Evolutionary conservation across 1,140 invertebrate species (phyloP).

Genomic region (Drosophila orosa): DNA sequence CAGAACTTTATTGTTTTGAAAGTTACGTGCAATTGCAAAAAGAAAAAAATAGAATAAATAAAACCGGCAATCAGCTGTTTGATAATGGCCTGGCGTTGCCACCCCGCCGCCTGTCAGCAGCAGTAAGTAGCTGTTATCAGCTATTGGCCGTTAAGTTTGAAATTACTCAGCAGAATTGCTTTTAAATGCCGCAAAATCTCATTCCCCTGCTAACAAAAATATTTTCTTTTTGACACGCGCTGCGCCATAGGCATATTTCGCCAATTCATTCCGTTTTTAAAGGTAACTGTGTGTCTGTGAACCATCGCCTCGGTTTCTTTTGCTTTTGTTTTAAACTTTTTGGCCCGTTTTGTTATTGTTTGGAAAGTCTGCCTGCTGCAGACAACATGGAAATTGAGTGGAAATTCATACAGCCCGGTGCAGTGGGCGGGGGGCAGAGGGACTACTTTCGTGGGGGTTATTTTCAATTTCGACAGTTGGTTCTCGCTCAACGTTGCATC

Average conservation of each 20-base stretch:
- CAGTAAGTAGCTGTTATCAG: conserved; percentile 14
- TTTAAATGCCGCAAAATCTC: conserved; percentile 10
- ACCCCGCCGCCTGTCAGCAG: not conserved
- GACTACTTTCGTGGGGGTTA: not conserved
- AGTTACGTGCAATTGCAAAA: conserved; percentile 30
- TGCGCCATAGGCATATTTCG: conserved; percentile 14
- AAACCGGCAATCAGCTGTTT: conserved; percentile 30
- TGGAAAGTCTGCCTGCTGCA: conserved; percentile 28
- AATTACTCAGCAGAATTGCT: not conserved
- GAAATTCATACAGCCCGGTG: not conserved
- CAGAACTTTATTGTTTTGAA: conserved; percentile 15
- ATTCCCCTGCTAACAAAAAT: not conserved
- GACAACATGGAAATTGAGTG: conserved; percentile 25
- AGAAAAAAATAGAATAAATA: not conserved
- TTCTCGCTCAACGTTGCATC: not conserved
- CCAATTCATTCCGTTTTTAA: conserved; percentile 14
- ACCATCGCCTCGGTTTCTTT: conserved; percentile 21
- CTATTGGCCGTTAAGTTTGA: conserved; percentile 12
- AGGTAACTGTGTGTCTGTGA: conserved; percentile 3
- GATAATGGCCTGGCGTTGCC: conserved; percentile 37
- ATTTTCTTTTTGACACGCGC: conserved; percentile 14
- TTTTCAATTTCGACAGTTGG: conserved; percentile 34
- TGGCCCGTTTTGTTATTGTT: conserved; percentile 21
- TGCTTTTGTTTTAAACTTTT: conserved; percentile 38
- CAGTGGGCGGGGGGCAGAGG: not conserved